Evolutionary conservation across 1,140 invertebrate species (phyloP).

Genomic region (Nasonia vitripennis): DNA sequence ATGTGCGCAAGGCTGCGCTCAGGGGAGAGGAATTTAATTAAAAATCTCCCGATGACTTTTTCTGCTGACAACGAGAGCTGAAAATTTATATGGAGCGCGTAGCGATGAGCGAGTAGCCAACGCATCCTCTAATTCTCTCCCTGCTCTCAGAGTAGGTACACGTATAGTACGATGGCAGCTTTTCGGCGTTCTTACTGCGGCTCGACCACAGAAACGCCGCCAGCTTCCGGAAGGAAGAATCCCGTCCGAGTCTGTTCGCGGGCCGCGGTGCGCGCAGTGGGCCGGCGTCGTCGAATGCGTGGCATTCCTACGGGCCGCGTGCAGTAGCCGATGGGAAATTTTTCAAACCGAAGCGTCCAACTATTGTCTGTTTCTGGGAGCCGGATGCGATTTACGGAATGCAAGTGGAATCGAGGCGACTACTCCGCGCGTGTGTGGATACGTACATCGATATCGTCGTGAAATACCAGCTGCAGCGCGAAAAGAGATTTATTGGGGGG

Average conservation of each 20-base stretch:
- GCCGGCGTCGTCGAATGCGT: neutral
- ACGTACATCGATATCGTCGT: neutral
- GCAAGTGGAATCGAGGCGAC: constrained; percentile 42
- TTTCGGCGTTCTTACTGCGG: neutral
- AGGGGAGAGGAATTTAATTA: neutral
- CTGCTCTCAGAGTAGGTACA: neutral
- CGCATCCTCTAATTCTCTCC: neutral
- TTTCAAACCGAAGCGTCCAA: constrained; percentile 19
- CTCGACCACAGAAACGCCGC: neutral
- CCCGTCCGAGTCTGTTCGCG: neutral
- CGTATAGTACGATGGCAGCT: too few relatives aligned
- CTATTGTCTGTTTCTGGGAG: constrained; percentile 47
- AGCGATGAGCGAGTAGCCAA: too few relatives aligned
- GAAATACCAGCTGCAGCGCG: constrained; percentile 29
- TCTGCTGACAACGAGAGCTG: too few relatives aligned
- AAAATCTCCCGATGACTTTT: neutral
- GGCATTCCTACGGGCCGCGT: constrained; percentile 12
- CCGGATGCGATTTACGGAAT: constrained; percentile 51
- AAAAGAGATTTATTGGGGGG: constrained; percentile 31
- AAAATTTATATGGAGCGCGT: too few relatives aligned
- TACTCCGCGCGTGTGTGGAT: neutral
- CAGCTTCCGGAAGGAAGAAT: neutral
- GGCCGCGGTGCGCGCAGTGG: too few relatives aligned
- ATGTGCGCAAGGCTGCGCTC: neutral
- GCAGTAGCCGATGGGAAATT: neutral